Evolutionary conservation across 64 coral and sea anemone genomes (phyloP).

Genomic region (Astreopora myriophthalma): DNA sequence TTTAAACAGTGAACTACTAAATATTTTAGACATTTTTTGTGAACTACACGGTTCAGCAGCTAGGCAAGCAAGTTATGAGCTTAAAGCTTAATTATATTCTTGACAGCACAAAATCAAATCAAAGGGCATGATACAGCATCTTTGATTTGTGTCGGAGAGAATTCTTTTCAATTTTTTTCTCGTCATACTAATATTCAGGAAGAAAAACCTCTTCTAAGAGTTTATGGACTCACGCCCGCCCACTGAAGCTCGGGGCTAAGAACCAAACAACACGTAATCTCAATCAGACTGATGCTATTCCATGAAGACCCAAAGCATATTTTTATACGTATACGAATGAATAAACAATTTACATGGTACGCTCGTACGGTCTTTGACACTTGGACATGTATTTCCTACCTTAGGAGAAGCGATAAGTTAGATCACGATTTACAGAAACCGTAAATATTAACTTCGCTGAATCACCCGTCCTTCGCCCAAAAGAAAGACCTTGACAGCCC

Average conservation of each 20-base stretch:
- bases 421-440: not conserved
- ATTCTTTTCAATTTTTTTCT: not conserved
- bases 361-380: not conserved
- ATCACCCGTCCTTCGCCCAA: not conserved
- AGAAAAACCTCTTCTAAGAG: not conserved
- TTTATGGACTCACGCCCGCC: not conserved
- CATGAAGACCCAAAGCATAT: not conserved
- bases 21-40: too few relatives aligned
- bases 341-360: not conserved
- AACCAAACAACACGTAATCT: not conserved
- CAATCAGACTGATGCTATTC: not conserved
- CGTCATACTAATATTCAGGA: not conserved
- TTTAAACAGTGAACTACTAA: not conserved
- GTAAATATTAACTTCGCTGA: not conserved
- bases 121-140: not conserved
- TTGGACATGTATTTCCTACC: not conserved
- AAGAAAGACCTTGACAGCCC: conserved; percentile 15
- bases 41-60: not conserved
- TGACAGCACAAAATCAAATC: conserved; percentile 4
- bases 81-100: not conserved
- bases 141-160: not conserved
- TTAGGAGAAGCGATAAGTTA: not conserved
- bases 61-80: not conserved
- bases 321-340: too few relatives aligned
- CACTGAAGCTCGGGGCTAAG: not conserved